Percentiles rank a stretch among this genome's conserved stretches.
These are phyloP conservation scores for Crocidura indochinensis DNA, from an alignment of 2,797 vertebrate genomes.

Conservation along the genomic window DNA sequence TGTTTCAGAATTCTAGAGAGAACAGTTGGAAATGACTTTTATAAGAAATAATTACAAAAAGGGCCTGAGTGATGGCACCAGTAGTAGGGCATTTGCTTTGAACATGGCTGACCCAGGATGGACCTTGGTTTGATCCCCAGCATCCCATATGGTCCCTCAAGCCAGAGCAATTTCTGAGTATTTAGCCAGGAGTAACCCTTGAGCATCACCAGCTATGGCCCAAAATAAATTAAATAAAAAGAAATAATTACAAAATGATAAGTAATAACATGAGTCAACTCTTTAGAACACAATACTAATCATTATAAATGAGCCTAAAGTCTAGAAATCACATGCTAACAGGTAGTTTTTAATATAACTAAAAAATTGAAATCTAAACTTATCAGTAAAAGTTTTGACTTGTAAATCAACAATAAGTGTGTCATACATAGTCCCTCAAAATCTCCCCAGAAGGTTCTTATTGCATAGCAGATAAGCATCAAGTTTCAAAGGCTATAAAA, in stretches of 20 bases:
- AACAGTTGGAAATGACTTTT: background rate
- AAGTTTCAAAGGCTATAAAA: slow-evolving; percentile 17
- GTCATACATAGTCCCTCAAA: background rate
- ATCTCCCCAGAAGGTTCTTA: background rate
- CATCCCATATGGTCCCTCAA: no score
- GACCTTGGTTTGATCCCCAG: no score
- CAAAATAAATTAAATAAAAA: no score
- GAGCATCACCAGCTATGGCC: no score
- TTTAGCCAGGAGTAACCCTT: no score
- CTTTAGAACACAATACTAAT: background rate
- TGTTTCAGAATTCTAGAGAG: background rate
- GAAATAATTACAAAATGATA: no score
- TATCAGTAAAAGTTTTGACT: background rate
- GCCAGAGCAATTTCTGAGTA: no score
- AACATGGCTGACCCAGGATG: no score
- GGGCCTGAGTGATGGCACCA: no score
- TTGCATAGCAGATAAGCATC: background rate
- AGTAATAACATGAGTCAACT: background rate
- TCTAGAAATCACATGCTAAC: background rate
- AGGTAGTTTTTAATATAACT: background rate
- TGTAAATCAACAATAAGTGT: background rate
- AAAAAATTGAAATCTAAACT: background rate
- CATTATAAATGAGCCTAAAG: background rate
- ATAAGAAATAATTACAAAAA: background rate
- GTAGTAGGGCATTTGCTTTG: no score